These are phyloP conservation scores for Cetonia aurata DNA, from an alignment of 2,888 invertebrate species.

Conservation along the genomic window DNA sequence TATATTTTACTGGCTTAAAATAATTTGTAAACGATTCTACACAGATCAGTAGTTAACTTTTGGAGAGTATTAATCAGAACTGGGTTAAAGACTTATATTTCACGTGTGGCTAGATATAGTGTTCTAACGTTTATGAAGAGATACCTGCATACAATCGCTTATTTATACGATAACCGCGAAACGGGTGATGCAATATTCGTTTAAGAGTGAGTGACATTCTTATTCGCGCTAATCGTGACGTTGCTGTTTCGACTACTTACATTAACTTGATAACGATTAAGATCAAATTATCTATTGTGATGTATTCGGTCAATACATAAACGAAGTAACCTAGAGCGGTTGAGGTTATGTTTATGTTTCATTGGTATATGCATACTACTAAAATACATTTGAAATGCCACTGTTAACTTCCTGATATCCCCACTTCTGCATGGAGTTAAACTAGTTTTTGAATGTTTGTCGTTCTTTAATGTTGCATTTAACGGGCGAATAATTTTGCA, in stretches of 20 bases:
- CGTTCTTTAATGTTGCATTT: slow-evolving; percentile 20
- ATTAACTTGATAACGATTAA: slow-evolving; percentile 9
- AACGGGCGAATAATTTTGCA: slow-evolving; percentile 23
- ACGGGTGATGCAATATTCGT: slow-evolving; percentile 32
- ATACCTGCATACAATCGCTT: slow-evolving; percentile 11
- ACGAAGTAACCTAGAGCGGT: background rate
- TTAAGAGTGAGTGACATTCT: slow-evolving; percentile 32
- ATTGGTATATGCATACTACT: slow-evolving; percentile 12
- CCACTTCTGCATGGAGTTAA: slow-evolving; percentile 18
- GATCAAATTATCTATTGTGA: slow-evolving; percentile 6
- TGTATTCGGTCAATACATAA: background rate
- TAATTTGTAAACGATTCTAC: slow-evolving; percentile 7
- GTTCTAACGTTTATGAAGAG: slow-evolving; percentile 21
- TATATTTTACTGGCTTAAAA: slow-evolving; percentile 21
- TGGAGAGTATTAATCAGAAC: slow-evolving; percentile 6
- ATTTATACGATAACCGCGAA: slow-evolving; percentile 26
- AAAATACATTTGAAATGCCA: slow-evolving; percentile 18
- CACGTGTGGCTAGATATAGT: slow-evolving; percentile 13
- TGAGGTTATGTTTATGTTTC: slow-evolving; percentile 36
- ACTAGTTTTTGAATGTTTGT: slow-evolving; percentile 25
- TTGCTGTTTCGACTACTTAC: slow-evolving; percentile 35
- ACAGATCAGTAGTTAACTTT: background rate
- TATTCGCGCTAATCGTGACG: slow-evolving; percentile 29
- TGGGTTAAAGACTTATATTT: slow-evolving; percentile 9
- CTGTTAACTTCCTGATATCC: slow-evolving; percentile 33